These are phyloP conservation scores for Ooceraea biroi DNA, from an alignment of 1,140 invertebrate genomes.

Conservation along the genomic window DNA sequence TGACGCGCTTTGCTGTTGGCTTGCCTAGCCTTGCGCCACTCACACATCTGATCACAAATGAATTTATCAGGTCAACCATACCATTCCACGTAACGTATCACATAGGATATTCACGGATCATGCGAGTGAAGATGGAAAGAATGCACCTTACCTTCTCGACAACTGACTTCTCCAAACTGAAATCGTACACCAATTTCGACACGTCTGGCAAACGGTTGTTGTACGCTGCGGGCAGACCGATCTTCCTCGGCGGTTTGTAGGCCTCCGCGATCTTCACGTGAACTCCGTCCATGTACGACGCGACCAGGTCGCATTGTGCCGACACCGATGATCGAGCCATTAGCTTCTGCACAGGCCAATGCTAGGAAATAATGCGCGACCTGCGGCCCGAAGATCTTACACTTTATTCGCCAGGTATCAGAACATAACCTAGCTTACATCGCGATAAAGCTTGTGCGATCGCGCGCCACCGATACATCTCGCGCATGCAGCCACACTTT, in stretches of 20 bases:
- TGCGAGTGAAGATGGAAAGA: neutral
- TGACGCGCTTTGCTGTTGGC: conserved; percentile 87
- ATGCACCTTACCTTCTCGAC: conserved; percentile 86
- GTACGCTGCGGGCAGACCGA: conserved; percentile 90
- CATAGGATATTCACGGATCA: too few relatives aligned
- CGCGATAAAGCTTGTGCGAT: conserved; percentile 10
- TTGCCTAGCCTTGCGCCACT: conserved; percentile 89
- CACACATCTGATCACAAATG: conserved; percentile 85
- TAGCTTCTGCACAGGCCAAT: neutral
- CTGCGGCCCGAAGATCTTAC: neutral
- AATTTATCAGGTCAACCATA: neutral
- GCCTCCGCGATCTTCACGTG: conserved; percentile 95
- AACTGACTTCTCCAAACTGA: conserved; percentile 90
- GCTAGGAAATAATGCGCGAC: neutral
- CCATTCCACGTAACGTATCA: neutral
- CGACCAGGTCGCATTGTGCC: conserved; percentile 81
- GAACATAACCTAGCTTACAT: conserved; percentile 18
- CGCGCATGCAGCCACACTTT: neutral
- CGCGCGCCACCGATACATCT: conserved; percentile 11
- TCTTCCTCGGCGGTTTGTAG: conserved; percentile 92
- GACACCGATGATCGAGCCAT: conserved; percentile 80
- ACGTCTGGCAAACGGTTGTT: conserved; percentile 87
- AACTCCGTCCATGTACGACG: conserved; percentile 92
- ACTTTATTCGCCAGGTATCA: conserved; percentile 7
- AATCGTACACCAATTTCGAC: conserved; percentile 90